phyloP scores from a whole-genome alignment of 2,888 invertebrate species.

The Ypsolopha scabrella region DNA sequence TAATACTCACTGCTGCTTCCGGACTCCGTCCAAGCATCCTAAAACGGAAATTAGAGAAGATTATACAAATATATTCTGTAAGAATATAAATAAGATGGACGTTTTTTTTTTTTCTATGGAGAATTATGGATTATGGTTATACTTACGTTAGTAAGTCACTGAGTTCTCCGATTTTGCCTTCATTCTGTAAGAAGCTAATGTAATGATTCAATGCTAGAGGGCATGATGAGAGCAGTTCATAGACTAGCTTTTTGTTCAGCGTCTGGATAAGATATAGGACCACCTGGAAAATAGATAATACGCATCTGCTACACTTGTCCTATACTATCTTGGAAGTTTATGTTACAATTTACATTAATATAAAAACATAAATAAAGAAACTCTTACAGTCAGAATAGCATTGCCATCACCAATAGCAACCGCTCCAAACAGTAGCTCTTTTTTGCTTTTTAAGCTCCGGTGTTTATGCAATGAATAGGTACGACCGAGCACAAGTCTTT shows the following conservation, averaged over 20 bases:
- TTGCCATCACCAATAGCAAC: slow-evolving; percentile 81
- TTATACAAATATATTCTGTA: too few relatives aligned
- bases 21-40: slow-evolving; percentile 76
- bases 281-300: slow-evolving; percentile 61
- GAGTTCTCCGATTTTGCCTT: slow-evolving; percentile 75
- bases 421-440: slow-evolving; percentile 77
- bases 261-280: slow-evolving; percentile 81
- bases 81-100: background rate
- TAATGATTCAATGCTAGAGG: slow-evolving; percentile 81
- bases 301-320: background rate
- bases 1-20: slow-evolving; percentile 74
- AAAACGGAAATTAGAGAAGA: slow-evolving; percentile 20
- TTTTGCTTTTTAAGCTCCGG: slow-evolving; percentile 76
- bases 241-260: slow-evolving; percentile 77
- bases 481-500: slow-evolving; percentile 61
- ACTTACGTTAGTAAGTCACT: slow-evolving; percentile 81
- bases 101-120: background rate
- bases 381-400: slow-evolving; percentile 75
- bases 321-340: too few relatives aligned
- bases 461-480: slow-evolving; percentile 60
- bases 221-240: slow-evolving; percentile 76
- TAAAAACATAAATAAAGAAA: background rate
- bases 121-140: slow-evolving; percentile 1
- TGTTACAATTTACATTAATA: too few relatives aligned
- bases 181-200: slow-evolving; percentile 77